Conservation (phyloP, 2,113 vertebrate species). For the Chlamydotis undulata region DNA sequence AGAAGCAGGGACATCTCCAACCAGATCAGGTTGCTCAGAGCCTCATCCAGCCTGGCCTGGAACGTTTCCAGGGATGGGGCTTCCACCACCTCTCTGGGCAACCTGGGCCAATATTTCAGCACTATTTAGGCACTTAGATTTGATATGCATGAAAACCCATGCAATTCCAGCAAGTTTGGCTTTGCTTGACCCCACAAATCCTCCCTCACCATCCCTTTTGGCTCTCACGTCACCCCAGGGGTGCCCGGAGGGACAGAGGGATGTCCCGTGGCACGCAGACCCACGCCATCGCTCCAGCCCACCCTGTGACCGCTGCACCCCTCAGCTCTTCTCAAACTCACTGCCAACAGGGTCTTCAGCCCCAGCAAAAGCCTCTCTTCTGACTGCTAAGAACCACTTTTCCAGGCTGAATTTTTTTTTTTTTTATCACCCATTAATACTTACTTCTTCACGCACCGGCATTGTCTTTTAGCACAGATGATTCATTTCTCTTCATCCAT, state of each 20-base stretch:
- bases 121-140: not conserved
- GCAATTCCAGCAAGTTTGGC: not conserved
- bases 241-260: no score
- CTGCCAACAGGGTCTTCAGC: not conserved
- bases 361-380: not conserved
- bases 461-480: not conserved
- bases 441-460: not conserved
- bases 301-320: not conserved
- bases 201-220: fast-evolving
- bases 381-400: not conserved
- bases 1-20: no score
- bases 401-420: not conserved
- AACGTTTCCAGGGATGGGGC: no score
- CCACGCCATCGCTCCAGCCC: not conserved
- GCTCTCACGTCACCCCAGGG: not conserved
- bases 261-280: no score
- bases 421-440: not conserved
- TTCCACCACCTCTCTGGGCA: no score
- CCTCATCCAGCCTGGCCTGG: no score
- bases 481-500: not conserved
- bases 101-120: no score
- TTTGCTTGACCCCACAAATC: not conserved
- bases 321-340: not conserved
- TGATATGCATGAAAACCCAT: not conserved
- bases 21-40: no score